Evolutionary conservation across 2,888 invertebrate species (phyloP), one percentile per base, ranked within the genome.

Genomic region (Zeuzera pyrina): DNA sequence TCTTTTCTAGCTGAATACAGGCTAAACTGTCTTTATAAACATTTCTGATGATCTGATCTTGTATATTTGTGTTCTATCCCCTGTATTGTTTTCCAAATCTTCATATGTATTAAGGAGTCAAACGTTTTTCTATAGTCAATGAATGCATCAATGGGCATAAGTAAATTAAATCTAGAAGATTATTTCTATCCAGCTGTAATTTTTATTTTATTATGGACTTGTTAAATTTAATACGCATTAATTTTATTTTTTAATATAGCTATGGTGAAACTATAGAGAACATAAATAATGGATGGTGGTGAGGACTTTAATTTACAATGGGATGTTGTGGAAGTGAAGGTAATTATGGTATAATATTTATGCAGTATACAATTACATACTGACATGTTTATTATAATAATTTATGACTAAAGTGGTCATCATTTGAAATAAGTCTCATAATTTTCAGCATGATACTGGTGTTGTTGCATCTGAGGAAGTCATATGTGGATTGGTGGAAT

Each of bases 281-380:
- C 1, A 26, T 12, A 28, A 28, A n/a, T 15, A 33, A 33, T 62
- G 31, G 33, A 78, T 77, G 78, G 77, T 39, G 64, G 58, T 33
- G 78, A 58, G 31, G 49, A 73, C 24, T 83, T 76, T 45, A 65
- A 63, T 47, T 74, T 83, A 54, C 79, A 76, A 6, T 84, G 84
- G 84, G 73, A 70, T 54, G 78, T 77, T 38, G 77, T 71, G 25
- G 25, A 25, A 13, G 25, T 25, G 1, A 25, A 25, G 25, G 25
- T 25, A 12, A 25, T 10, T 12, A 25, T 28, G 30, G 29, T 22
- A 27, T 12, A 15, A 33, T 23, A 28, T 16, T 38, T 36, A 35
- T 40, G 32, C 33, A 23, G 26, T 33, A 27, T 35, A n/a, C 15
- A 5, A 36, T 38, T 14, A 14, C 22, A 16, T 8, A 24, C 12